phyloP scores from a whole-genome alignment of 2,797 vertebrate genomes.

The Urocyon cinereoargenteus region DNA sequence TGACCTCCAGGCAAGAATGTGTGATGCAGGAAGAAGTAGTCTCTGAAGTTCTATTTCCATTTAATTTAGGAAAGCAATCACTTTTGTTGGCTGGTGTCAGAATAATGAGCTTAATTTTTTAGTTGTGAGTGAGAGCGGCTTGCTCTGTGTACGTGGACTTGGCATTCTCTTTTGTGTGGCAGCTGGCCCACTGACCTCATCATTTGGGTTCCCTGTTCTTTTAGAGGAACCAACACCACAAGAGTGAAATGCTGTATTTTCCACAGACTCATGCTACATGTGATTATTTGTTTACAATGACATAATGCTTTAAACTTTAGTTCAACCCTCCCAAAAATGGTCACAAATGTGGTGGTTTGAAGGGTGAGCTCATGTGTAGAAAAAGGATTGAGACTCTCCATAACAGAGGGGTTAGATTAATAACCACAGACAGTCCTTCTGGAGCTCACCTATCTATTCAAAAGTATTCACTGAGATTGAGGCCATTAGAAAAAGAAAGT shows the following conservation, averaged over 20 bases:
- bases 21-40: slow-evolving; percentile 80
- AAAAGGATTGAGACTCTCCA: not conserved
- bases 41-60: slow-evolving; percentile 83
- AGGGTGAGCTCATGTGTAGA: slow-evolving; percentile 61
- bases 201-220: slow-evolving; percentile 43
- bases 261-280: slow-evolving; percentile 64
- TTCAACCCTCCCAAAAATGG: slow-evolving; percentile 57
- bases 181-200: slow-evolving; percentile 73
- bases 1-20: slow-evolving; percentile 83
- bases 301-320: slow-evolving; percentile 66
- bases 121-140: not conserved
- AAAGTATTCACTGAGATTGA: not conserved
- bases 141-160: not conserved
- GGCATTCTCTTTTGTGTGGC: slow-evolving; percentile 22
- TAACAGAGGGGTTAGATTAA: not conserved
- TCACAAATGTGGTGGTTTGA: slow-evolving; percentile 43
- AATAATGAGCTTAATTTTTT: slow-evolving; percentile 46
- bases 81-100: slow-evolving; percentile 59
- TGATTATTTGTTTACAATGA: slow-evolving; percentile 72
- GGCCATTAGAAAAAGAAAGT: not conserved
- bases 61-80: slow-evolving; percentile 70
- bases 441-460: not conserved
- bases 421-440: not conserved
- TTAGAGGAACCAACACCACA: slow-evolving; percentile 44
- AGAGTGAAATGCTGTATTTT: slow-evolving; percentile 73